Evolutionary conservation across 2,888 invertebrate species (phyloP), one percentile per base, ranked within the genome.

Genomic region (Orchesella flavescens): DNA sequence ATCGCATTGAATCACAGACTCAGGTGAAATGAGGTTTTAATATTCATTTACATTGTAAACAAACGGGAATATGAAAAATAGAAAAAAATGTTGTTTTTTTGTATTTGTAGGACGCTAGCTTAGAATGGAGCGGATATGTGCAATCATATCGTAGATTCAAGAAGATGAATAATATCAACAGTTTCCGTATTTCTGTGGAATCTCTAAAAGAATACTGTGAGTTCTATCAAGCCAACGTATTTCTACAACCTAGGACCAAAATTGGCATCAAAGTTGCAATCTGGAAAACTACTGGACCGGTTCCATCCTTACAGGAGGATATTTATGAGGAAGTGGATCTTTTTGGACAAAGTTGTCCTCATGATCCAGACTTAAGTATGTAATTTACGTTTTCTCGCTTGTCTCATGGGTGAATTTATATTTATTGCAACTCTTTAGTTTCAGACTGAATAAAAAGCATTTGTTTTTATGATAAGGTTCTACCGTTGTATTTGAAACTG

Each of bases 311-410:
- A 15, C 68, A 75, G 13, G 74, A 81, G 13, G 81, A 81, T 46
- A 46, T 81, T 59, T 81, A 81, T 43, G 81, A 81, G 53, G 81
- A 81, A 81, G 81, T 74, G 61, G 81, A 81, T 81, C 81, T 81
- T 43, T 81, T 81, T 24, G 81, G 81, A 74, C 74, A 74, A 23
- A 81, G 59, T 24, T 59, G 74, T 19, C 57, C 57, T 34, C 81
- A 81, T 59, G 74, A 81, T 81, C 81, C 81, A 4, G 81, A 81
- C 9, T 44, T 81, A 55, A 82, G 82, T 75, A 71, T 71, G 75
- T 34, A 34, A 34, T 73, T 73, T 61, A 46, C 46, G 10, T 55
- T 53, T 19, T 17, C 34, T 53, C 24, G 49, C 69, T 71, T 21
- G 55, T 53, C 71, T 71, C 71, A 71, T 34, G 19, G 13, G 3